Evolutionary conservation across 1,140 invertebrate species (phyloP).

Genomic region (Lepidostoma basale): DNA sequence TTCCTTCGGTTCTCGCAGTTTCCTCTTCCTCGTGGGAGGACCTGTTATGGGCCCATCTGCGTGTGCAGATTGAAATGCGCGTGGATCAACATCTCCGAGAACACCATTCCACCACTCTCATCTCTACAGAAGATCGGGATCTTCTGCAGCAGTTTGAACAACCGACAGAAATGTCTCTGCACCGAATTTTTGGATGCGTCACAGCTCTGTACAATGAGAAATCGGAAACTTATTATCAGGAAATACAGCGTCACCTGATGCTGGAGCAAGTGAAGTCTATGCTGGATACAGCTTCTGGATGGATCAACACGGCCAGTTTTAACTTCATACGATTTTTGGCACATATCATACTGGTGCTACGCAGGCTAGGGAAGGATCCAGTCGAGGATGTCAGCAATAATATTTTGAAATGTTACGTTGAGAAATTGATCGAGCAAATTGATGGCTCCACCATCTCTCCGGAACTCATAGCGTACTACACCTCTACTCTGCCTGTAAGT

Average conservation of each 20-base stretch:
- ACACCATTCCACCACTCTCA: conserved; percentile 57
- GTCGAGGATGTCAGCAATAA: conserved; percentile 71
- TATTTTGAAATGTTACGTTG: conserved; percentile 73
- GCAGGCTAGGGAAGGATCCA: conserved; percentile 73
- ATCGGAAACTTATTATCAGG: conserved; percentile 58
- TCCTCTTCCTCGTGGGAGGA: conserved; percentile 85
- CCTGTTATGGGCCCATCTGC: conserved; percentile 87
- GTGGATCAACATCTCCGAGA: conserved; percentile 78
- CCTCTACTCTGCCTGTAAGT: conserved; percentile 72
- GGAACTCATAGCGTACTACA: conserved; percentile 84
- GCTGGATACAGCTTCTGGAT: conserved; percentile 54
- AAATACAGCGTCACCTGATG: conserved; percentile 56
- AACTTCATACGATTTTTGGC: conserved; percentile 81
- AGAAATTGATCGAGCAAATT: conserved; percentile 71
- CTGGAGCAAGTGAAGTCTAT: conserved; percentile 56
- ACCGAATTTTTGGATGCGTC: conserved; percentile 71
- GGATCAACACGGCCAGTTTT: conserved; percentile 52
- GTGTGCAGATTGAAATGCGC: conserved; percentile 79
- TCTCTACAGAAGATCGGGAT: conserved; percentile 62
- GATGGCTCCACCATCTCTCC: conserved; percentile 64
- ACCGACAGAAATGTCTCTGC: conserved; percentile 63
- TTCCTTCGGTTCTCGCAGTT: conserved; percentile 74
- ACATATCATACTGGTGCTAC: conserved; percentile 84
- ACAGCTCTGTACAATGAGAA: conserved; percentile 57
- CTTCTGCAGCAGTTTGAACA: conserved; percentile 77